Evolutionary conservation across 1,140 invertebrate species (phyloP).

Genomic region (Nixonia krombeini): DNA sequence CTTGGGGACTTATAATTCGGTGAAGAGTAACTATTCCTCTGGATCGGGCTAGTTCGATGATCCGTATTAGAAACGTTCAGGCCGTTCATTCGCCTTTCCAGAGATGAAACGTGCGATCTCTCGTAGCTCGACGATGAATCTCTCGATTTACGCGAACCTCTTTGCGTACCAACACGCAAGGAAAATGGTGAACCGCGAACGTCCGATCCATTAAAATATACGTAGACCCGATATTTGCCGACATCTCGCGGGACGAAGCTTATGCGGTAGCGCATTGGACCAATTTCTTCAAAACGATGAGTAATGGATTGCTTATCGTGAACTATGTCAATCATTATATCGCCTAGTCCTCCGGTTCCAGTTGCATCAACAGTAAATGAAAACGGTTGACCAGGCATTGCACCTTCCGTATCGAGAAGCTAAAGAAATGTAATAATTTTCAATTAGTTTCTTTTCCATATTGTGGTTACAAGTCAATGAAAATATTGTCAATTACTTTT

Average conservation of each 20-base stretch:
- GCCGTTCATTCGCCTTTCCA: slow-evolving; percentile 65
- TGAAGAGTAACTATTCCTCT: slow-evolving; percentile 55
- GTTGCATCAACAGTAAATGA: slow-evolving; percentile 88
- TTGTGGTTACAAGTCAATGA: no score
- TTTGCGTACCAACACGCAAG: slow-evolving; percentile 81
- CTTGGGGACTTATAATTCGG: slow-evolving; percentile 58
- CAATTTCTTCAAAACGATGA: slow-evolving; percentile 86
- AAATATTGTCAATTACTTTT: slow-evolving; percentile 72
- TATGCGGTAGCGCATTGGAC: slow-evolving; percentile 86
- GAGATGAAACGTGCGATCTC: slow-evolving; percentile 56
- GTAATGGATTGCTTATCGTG: slow-evolving; percentile 88
- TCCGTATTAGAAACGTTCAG: slow-evolving; percentile 53
- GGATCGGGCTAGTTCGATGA: slow-evolving; percentile 48
- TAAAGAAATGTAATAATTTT: no score
- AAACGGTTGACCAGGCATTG: slow-evolving; percentile 82
- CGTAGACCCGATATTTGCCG: slow-evolving; percentile 93
- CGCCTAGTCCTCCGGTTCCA: slow-evolving; percentile 88
- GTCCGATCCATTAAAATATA: slow-evolving; percentile 96
- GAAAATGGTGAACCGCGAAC: slow-evolving; percentile 92
- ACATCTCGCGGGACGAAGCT: slow-evolving; percentile 90
- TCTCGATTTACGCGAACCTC: slow-evolving; percentile 69
- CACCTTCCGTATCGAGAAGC: slow-evolving; percentile 81
- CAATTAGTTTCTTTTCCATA: no score
- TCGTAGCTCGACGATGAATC: slow-evolving; percentile 58
- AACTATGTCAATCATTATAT: slow-evolving; percentile 90